These are phyloP conservation scores for Hycleus cichorii DNA, from an alignment of 1,140 invertebrate species.

Conservation along the genomic window DNA sequence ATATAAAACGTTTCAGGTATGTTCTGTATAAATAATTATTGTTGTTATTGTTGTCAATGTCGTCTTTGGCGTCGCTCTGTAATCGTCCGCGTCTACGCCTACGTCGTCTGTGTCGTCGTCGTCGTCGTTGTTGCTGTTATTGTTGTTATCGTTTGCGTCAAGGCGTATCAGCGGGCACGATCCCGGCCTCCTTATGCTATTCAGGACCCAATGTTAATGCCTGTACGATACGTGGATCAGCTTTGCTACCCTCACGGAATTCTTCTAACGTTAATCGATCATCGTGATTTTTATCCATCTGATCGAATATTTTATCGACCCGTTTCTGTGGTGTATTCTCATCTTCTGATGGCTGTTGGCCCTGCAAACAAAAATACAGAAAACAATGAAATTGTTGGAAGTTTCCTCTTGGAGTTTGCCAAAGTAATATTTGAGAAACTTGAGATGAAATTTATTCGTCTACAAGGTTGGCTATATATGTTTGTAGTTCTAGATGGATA, in stretches of 20 bases:
- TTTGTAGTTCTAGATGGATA: too few species aligned
- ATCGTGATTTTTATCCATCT: slow-evolving; percentile 99
- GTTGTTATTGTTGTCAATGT: not conserved
- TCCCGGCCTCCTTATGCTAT: slow-evolving; percentile 45
- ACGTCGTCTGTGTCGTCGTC: not conserved
- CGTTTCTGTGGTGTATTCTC: slow-evolving; percentile 93
- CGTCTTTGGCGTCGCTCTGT: not conserved
- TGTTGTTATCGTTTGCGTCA: slow-evolving; percentile 23
- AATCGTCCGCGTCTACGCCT: slow-evolving; percentile 21
- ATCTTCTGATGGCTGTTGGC: slow-evolving; percentile 84
- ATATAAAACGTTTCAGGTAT: not conserved
- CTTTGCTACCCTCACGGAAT: slow-evolving; percentile 97
- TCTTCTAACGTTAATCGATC: slow-evolving; percentile 94
- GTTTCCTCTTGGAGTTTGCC: too few species aligned
- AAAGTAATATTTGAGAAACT: too few species aligned
- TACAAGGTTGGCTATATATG: too few species aligned
- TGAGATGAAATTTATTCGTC: too few species aligned
- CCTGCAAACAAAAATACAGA: slow-evolving; percentile 47
- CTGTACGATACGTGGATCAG: slow-evolving; percentile 96
- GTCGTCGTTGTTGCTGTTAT: not conserved
- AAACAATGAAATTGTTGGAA: too few species aligned
- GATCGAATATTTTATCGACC: slow-evolving; percentile 95
- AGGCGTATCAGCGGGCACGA: slow-evolving; percentile 30
- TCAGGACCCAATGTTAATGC: slow-evolving; percentile 75
- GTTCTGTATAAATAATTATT: not conserved